phyloP scores from a whole-genome alignment of 2,888 invertebrate species.

The Rotaria socialis region DNA sequence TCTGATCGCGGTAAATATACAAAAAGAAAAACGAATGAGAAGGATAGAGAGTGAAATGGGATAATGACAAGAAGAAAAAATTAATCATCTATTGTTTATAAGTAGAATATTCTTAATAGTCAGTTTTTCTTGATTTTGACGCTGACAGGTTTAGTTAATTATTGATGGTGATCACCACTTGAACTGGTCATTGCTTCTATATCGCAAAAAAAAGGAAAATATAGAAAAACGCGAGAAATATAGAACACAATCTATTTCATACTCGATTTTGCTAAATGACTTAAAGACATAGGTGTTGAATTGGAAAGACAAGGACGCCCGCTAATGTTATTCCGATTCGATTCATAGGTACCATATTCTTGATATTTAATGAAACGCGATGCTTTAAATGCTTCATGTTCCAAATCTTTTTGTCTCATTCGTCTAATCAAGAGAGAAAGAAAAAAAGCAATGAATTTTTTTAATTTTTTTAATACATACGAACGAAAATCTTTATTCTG shows the following conservation, averaged over 20 bases:
- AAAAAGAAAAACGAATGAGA: not conserved
- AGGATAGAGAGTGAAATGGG: not conserved
- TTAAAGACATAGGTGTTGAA: not conserved
- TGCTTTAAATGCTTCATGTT: not conserved
- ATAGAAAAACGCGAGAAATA: not conserved
- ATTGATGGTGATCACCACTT: not conserved
- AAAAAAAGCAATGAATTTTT: not conserved
- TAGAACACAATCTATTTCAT: too few relatives aligned
- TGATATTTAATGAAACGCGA: not conserved
- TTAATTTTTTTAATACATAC: not conserved
- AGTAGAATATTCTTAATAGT: not conserved
- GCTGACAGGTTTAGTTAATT: not conserved
- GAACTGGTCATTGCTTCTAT: too few relatives aligned
- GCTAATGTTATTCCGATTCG: not conserved
- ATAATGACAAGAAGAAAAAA: not conserved
- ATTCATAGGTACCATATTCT: not conserved
- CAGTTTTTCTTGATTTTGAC: not conserved
- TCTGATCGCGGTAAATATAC: not conserved
- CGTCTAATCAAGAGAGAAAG: not conserved
- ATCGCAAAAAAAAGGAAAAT: too few relatives aligned
- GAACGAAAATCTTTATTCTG: constrained; percentile 25
- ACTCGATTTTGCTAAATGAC: not conserved
- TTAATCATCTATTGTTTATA: not conserved
- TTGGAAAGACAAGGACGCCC: not conserved
- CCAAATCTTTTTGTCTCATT: not conserved